A percentile compares a stretch with the other conserved stretches of the same genome.
Conservation (phyloP, 2,888 invertebrate species). For the Fragum sueziense region DNA sequence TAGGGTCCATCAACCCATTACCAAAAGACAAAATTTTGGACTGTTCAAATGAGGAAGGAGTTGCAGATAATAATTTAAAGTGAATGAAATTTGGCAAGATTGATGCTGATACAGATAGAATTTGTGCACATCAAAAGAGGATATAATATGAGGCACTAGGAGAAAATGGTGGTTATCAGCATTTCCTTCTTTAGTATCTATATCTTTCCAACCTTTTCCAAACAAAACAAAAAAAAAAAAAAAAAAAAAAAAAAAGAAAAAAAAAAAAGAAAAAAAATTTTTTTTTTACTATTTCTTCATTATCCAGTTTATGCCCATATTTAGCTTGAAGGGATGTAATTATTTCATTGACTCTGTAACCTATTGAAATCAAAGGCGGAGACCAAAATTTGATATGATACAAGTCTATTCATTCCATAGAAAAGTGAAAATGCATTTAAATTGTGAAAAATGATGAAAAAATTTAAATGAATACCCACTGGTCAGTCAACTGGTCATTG, state of each 20-base stretch:
- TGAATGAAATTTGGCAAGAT: no score
- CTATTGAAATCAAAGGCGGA: neutral
- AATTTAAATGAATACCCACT: slow-evolving; percentile 49
- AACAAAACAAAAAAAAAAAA: no score
- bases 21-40: no score
- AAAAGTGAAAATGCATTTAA: slow-evolving; percentile 63
- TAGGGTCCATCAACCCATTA: no score
- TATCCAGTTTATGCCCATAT: no score
- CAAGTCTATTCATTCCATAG: slow-evolving; percentile 22
- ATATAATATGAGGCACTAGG: slow-evolving; percentile 6
- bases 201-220: neutral
- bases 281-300: no score
- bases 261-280: no score
- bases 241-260: no score
- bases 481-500: slow-evolving; percentile 29
- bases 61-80: no score
- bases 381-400: slow-evolving; percentile 14
- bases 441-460: slow-evolving; percentile 55
- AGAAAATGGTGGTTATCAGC: neutral
- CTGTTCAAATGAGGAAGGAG: no score
- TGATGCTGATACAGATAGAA: no score
- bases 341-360: neutral
- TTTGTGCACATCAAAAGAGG: no score
- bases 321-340: neutral
- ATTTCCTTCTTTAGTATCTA: neutral